Base-by-base conservation (phyloP, 2,888 invertebrate species). In the Lymantria monacha region DNA sequence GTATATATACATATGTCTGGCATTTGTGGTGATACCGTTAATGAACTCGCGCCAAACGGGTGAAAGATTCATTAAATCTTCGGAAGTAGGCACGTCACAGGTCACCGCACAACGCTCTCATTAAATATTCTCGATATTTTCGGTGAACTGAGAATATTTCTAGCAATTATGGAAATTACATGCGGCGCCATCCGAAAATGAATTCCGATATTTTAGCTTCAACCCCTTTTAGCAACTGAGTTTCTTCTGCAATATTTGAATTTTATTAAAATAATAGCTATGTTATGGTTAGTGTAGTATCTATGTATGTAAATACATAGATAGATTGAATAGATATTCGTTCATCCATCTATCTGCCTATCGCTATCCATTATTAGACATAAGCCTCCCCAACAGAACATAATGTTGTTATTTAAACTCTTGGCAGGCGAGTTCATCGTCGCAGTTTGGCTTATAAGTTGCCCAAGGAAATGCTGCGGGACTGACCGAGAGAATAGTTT, bases 61-160 rank as follows among this genome's bases (percentile, higher is more conserved):
- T 65, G 71, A 67, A 66, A 70, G 72, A 76, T 75, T 83, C 79
- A 83, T 83, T 83, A 81, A 83, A 77, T 79, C 80, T 79, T 75
- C 72, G 75, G 75, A 74, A 81, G 73, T 61, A 67, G 61, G 57
- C 63, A 51, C 63, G 61, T 66, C 63, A 71, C 64, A 67, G 65
- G 56, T 63, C 65, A 60, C 53, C 66, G 68, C 69, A 62, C 64
- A 58, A 57, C 60, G 59, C 57, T 63, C 73, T 73, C 77, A 67
- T 67, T 67, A 67, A 69, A 67, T 69, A 69, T 67, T 61, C 66
- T 49, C 63, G 59, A 70, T 70, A 70, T 68, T 68, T 65, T 65
- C 55, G 61, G 59, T 59, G 62, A 65, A 54, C 57, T 59, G 55
- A 38, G 57, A 61, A 59, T 61, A 65, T 68, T 65, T 57, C 51